phyloP scores from a whole-genome alignment of 2,113 vertebrate genomes.

The Sardina pilchardus region DNA sequence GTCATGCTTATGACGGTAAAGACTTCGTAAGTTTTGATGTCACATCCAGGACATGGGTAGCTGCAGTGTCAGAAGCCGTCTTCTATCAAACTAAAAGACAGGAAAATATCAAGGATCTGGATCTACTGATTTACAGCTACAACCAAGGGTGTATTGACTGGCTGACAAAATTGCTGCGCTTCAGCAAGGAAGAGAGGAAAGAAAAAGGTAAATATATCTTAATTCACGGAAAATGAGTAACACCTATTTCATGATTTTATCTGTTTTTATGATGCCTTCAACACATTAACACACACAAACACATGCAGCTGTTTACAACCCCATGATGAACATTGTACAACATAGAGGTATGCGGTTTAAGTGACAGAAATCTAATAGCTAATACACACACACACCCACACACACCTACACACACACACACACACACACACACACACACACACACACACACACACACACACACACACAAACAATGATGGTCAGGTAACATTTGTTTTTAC shows the following conservation, averaged over 20 bases:
- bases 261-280: not conserved
- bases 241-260: not conserved
- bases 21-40: slow-evolving; percentile 40
- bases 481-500: not conserved
- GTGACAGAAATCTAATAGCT: no score
- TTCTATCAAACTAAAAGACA: slow-evolving; percentile 35
- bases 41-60: slow-evolving; percentile 24
- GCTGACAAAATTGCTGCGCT: slow-evolving; percentile 28
- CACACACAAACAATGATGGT: not conserved
- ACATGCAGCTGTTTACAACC: no score
- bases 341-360: no score
- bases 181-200: not conserved
- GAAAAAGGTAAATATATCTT: slow-evolving; percentile 27
- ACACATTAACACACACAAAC: not conserved
- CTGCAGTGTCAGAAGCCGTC: slow-evolving; percentile 24
- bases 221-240: not conserved
- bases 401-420: no score
- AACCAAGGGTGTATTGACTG: slow-evolving; percentile 10
- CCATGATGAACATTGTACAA: not conserved
- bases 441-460: no score
- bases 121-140: slow-evolving; percentile 11
- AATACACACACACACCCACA: no score
- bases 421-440: no score
- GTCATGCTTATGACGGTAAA: slow-evolving; percentile 35
- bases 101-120: not conserved